These are phyloP conservation scores for Cyprinodon variegatus DNA, from an alignment of 2,113 vertebrate genomes.

Conservation along the genomic window DNA sequence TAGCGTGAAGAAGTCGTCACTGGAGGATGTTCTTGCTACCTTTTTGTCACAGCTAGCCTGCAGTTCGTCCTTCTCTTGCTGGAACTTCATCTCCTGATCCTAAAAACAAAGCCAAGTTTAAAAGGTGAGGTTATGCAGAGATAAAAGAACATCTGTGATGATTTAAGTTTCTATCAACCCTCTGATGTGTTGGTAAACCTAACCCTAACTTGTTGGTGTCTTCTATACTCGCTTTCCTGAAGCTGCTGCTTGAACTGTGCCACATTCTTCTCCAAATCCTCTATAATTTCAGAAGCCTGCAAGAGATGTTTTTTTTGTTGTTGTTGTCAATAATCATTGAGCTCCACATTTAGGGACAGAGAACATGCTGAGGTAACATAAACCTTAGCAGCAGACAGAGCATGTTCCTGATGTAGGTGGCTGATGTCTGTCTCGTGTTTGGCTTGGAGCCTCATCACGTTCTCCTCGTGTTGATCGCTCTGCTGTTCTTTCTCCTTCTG, in stretches of 20 bases:
- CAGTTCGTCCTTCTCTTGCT: conserved; percentile 83
- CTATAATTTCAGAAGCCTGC: conserved; percentile 84
- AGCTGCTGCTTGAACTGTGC: conserved; percentile 84
- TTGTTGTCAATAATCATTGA: background rate
- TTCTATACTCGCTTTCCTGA: conserved; percentile 81
- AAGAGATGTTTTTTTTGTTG: conserved; percentile 2
- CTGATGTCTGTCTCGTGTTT: conserved; percentile 83
- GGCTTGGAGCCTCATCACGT: conserved; percentile 79
- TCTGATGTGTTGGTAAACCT: conserved; percentile 3
- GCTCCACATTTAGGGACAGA: background rate
- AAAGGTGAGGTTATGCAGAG: background rate
- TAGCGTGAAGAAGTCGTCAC: conserved; percentile 10
- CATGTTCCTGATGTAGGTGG: conserved; percentile 86
- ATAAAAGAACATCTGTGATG: background rate
- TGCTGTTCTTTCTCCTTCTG: conserved; percentile 85
- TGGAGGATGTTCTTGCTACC: conserved; percentile 74
- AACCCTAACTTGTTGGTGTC: conserved; percentile 85
- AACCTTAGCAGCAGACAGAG: conserved; percentile 87
- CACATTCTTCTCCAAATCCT: conserved; percentile 80
- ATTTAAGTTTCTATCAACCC: background rate
- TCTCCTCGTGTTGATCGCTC: conserved; percentile 78
- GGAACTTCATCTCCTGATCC: conserved; percentile 86
- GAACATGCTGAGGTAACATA: background rate
- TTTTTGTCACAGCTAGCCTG: conserved; percentile 84
- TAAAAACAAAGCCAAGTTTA: conserved; percentile 55